These are phyloP conservation scores for Griposia aprilina DNA, from an alignment of 2,888 invertebrate genomes.

Conservation along the genomic window DNA sequence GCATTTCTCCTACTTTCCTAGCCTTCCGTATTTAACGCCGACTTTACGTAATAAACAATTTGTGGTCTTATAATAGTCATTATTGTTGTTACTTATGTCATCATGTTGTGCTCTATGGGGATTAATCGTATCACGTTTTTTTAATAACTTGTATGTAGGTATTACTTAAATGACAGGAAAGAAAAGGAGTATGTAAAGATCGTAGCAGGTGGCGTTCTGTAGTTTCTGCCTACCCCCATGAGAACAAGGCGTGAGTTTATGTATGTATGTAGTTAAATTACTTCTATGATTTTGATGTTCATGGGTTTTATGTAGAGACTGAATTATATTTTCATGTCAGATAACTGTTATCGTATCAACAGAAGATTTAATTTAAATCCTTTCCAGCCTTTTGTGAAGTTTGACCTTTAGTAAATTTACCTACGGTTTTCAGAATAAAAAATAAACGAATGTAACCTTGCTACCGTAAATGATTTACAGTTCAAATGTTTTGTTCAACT, in stretches of 20 bases:
- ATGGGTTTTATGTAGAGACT: neutral
- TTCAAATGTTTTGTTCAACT: conserved; percentile 12
- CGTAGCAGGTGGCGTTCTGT: too few relatives aligned
- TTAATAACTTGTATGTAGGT: too few relatives aligned
- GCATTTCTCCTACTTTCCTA: conserved; percentile 66
- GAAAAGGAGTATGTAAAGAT: too few relatives aligned
- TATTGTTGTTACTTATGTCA: conserved; percentile 20
- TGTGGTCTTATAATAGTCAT: conserved; percentile 42
- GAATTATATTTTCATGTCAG: neutral
- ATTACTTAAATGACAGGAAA: neutral
- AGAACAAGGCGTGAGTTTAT: too few relatives aligned
- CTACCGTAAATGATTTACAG: conserved; percentile 2
- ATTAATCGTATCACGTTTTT: neutral
- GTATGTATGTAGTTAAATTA: too few relatives aligned
- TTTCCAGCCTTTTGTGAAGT: neutral
- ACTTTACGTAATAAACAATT: conserved; percentile 66
- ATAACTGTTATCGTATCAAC: neutral
- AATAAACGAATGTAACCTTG: conserved; percentile 23
- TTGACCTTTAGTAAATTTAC: neutral
- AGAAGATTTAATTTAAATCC: neutral
- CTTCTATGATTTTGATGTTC: too few relatives aligned
- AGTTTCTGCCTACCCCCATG: too few relatives aligned
- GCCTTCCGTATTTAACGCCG: conserved; percentile 66
- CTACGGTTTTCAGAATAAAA: neutral
- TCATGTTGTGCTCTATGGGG: neutral